Evolutionary conservation across 1,140 invertebrate species (phyloP), one percentile per base, ranked within the genome.

Genomic region (Papilio helenus): DNA sequence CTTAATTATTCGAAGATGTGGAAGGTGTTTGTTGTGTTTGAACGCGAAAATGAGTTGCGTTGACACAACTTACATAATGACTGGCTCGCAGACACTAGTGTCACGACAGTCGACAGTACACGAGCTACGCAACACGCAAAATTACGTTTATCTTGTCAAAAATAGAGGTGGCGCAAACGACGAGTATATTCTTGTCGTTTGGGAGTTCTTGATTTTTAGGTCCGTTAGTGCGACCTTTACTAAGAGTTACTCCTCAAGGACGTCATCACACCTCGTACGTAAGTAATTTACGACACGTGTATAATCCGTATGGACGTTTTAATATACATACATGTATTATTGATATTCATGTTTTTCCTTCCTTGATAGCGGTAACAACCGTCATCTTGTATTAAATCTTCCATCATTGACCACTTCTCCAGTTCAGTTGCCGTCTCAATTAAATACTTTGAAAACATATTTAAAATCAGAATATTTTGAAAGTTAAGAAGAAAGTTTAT

Each of bases 41-140:
- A 74, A 80, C 71, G 65, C 78, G 65, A 82, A 82, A 85, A 88
- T 86, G 85, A 82, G 87, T 86, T 82, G 84, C 88, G 84, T 87
- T 88, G 85, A 82, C 81, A 86, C 87, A 88, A 39, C 34, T 39
- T 39, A 39, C 34, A 39, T 39, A 39, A 39, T 39, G 34, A 39
- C 0, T 39, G 7, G 34, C 34, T 39, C 34, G 7, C 34, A 39
- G 34, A 7, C 34, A 39, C 3, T 7, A 39, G 34, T 39, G 34
- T 39, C 34, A 39, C 34, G 34, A 1, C 14, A 46, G 42, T 9
- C 44, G 44, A 8, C 39, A n/a, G 23, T 8, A 3, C 44, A 10
- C 5, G 1, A 16, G 23, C 46, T 12, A 51, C 46, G 18, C 34
- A 20, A 73, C 12, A 2, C 20, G 4, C 18, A 23, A 74, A 74